Base-by-base conservation (phyloP, 2,797 vertebrate species). In the Coreius guichenoti region DNA sequence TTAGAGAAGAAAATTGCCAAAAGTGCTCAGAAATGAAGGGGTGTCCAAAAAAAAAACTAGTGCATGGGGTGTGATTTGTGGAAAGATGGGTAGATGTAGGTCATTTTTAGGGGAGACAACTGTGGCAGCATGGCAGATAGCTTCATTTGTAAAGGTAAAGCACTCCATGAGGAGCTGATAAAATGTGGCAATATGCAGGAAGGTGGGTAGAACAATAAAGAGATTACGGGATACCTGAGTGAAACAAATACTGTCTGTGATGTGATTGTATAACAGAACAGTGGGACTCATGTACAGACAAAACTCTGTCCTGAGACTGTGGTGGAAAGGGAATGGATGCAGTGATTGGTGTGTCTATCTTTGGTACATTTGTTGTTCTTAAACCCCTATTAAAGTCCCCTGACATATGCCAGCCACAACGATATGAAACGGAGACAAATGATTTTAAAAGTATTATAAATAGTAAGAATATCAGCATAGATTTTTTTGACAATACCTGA, bases 11-110 rank as follows among this genome's bases (percentile, higher is more conserved):
- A 90, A 90, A 91, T 89, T 89, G 88, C 81, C 84, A 86, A 88
- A 90, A 87, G 87, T 90, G 85, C 86, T 74, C n/a, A 85, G 85
- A 87, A 89, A 83, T 88, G 61, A 87, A 84, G 78, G 85, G 90
- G 72, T 54, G 69, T 86, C 73, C 23, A 70, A 47, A 9, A 11
- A 65, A 16, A 4, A 65, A 68, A 33, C 72, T 74, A 84, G 88
- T 88, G 87, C 92, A 91, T 86, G 85, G 90, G 91, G 93, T 92
- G 93, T 93, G 93, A 95, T 94, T 93, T 93, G 93, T 93, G 89
- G 87, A 93, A 90, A 91, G 87, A 89, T 91, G 90, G 93, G 92
- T 92, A 86, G 92, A 81, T 87, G 23, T 87, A 87, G 80, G 84
- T 88, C 49, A 88, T 87, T 90, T 88, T 86, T 89, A 74, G 79